Evolutionary conservation across 1,140 invertebrate genomes (phyloP).

Genomic region (Wiebesia pumilae): DNA sequence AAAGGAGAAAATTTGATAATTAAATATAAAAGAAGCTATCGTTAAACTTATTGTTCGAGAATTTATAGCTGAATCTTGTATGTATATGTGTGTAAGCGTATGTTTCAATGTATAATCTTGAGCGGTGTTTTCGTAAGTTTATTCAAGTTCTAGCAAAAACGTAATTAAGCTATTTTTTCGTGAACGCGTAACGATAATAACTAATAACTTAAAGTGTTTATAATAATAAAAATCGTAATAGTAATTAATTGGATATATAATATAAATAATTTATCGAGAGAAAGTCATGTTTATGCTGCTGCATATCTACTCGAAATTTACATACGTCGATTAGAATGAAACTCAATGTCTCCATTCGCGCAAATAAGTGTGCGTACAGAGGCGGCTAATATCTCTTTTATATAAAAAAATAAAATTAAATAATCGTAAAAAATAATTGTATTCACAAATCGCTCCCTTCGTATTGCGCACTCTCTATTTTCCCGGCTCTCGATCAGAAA

Average conservation of each 20-base stretch:
- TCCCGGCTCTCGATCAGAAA: conserved; percentile 29
- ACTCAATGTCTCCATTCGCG: conserved; percentile 47
- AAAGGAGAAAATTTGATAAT: too few relatives aligned
- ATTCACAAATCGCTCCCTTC: conserved; percentile 60
- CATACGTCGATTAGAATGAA: conserved; percentile 51
- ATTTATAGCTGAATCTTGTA: conserved; percentile 59
- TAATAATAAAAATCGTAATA: conserved; percentile 26
- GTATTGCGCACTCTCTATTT: background rate
- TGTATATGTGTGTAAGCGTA: conserved; percentile 6
- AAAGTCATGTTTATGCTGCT: conserved; percentile 41
- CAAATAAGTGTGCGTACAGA: conserved; percentile 43
- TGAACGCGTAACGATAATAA: background rate
- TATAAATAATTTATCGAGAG: conserved; percentile 39
- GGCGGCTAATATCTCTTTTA: conserved; percentile 32
- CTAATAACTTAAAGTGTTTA: conserved; percentile 25
- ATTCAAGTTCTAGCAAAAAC: background rate
- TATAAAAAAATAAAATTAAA: conserved; percentile 69
- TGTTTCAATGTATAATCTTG: background rate
- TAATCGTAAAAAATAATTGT: conserved; percentile 64
- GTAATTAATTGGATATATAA: background rate
- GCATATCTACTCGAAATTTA: conserved; percentile 41
- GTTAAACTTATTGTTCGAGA: conserved; percentile 44
- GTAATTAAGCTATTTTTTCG: background rate
- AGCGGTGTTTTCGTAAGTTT: background rate
- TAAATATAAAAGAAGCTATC: background rate